Base-by-base conservation (phyloP, 92 coral and sea anemone species). In the Zoanthus gigantus region DNA sequence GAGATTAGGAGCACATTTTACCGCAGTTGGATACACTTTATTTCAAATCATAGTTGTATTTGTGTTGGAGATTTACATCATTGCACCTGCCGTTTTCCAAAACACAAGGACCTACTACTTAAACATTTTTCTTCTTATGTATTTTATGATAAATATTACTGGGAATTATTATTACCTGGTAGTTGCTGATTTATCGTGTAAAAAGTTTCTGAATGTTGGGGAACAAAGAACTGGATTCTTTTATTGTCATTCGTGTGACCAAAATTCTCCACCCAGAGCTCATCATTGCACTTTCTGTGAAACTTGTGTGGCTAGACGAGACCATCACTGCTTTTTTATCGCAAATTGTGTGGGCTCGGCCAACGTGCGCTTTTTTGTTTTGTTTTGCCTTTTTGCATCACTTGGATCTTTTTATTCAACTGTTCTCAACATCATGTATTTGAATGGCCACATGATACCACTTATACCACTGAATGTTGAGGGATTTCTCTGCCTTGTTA, bases 211-310 rank as follows among this genome's bases (percentile, higher is more conserved):
- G 15, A 77, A 85, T 54, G 84, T 92, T 14, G 86, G 61, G 18
- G 94, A 91, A 13, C 92, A 91, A 29, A 79, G 89, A 23, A 46
- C 78, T 58, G 97, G 97, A 34, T 83, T 85, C 37, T 93, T 87
- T 76, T 95, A 87, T 66, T 95, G 98, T 72, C 98, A 95, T 50
- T 93, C 94, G 1, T 95, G 98, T 73, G 94, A 91, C 57, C 91
- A 88, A 65, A 95, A 95, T 58, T 95, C 98, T 53, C 98, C 98
- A 11, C 94, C 94, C 45, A 91, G 98, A 90, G 87, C 98, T 28
- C 98, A 95, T 57, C 98, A 95, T 44, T 95, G 98, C 80, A 74
- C 86, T 6, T 71, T 91, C 23, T 95, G 98, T 78, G 90, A 90
- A 85, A 83, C 80, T 10, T 95, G 98, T 47, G 83, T 95, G 14